Evolutionary conservation across 1,140 invertebrate genomes (phyloP), one percentile per base, ranked within the genome.

Genomic region (Pseudoatta argentina): DNA sequence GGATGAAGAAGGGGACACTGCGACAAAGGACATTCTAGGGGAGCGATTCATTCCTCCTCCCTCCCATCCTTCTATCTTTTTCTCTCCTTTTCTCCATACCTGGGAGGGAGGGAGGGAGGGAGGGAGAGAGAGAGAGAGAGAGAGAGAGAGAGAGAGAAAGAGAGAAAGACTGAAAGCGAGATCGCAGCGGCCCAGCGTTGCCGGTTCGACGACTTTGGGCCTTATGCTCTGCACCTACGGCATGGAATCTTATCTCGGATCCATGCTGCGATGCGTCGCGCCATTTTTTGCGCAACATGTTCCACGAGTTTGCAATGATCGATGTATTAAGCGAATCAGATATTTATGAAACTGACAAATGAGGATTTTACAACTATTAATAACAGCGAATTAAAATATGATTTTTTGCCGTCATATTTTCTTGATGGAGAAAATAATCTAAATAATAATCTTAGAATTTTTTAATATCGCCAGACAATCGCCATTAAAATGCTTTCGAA

Each of bases 21-120:
- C 93, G 93, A 94, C 93, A 94, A 93, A 93, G 93, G 93, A 94
- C 93, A 93, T 93, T 93, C 92, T 92, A 93, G 91, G 92, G 91
- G 90, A 88, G 85, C 86, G 89, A 88, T 86, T 85, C 87, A 64
- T 59, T 75, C 64, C 77, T 67, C 61, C 30, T 69, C 34, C 64
- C 57, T 78, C 30, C n/a, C 39, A 14, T 48, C 57, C 14, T 39
- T 44, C 73, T 77, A 44, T 66, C 72, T 86, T 59, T 88, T 87
- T 89, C 85, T 82, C 81, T 67, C 82, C 57, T 72, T 88, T 86
- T 81, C 86, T 89, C 67, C 76, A 85, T 88, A 86, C 69, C 86
- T 89, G 85, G 87, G 87, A 89, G 89, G 87, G 3, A 30, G 30
- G 0, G 30, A 30, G 30, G 0, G 30, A 34, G 30, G 0, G 30